Percentiles rank a stretch among this genome's conserved stretches.
phyloP scores from a whole-genome alignment of 92 coral and sea anemone species.

The Micromussa lordhowensis region DNA sequence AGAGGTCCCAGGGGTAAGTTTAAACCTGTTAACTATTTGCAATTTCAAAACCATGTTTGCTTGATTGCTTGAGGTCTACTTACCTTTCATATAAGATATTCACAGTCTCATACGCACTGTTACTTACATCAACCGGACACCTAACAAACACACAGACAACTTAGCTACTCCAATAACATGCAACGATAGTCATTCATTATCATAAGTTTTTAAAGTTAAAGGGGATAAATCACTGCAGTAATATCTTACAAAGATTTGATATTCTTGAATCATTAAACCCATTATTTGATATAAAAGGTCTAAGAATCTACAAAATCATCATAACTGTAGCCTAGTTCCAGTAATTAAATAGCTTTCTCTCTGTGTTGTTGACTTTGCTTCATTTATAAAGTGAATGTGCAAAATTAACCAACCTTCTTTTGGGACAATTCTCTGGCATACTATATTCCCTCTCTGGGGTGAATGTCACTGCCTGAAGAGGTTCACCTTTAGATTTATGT shows the following conservation, averaged over 20 bases:
- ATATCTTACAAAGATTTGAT: too few relatives aligned
- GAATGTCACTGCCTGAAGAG: not conserved
- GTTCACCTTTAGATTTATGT: conserved; percentile 15
- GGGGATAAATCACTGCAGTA: too few relatives aligned
- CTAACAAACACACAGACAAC: not conserved
- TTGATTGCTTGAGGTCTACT: not conserved
- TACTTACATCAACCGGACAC: conserved; percentile 1
- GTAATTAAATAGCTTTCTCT: not conserved
- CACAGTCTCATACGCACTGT: conserved; percentile 52
- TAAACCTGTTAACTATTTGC: too few relatives aligned
- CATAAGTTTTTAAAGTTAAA: too few relatives aligned
- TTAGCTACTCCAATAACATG: too few relatives aligned
- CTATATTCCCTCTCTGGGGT: conserved; percentile 4
- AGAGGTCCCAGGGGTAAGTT: too few relatives aligned
- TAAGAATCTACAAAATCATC: not conserved
- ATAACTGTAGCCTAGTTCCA: not conserved
- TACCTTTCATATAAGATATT: conserved; percentile 64
- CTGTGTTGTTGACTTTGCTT: too few relatives aligned
- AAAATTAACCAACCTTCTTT: not conserved
- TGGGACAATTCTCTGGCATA: conserved; percentile 1
- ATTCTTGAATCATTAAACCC: too few relatives aligned
- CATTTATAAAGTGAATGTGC: not conserved
- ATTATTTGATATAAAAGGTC: too few relatives aligned
- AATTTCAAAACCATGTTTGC: not conserved
- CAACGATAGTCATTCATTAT: too few relatives aligned